Percentiles rank a stretch among this genome's conserved stretches.
Conservation (phyloP, 2,888 invertebrate genomes). For the Eutolmus rufibarbis region DNA sequence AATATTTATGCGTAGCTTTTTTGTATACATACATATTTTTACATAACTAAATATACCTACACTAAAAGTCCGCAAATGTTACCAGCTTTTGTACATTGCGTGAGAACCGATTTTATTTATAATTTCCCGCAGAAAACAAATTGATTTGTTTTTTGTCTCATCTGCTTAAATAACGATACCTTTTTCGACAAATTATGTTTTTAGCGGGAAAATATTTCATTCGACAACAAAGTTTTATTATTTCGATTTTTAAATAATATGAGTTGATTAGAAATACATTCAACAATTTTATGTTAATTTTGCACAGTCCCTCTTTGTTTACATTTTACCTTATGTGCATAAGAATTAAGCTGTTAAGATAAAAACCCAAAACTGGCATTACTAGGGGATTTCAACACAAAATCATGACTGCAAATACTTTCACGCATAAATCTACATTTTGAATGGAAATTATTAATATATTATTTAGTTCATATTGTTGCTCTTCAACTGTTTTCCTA, state of each 20-base stretch:
- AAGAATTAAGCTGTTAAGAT: neutral
- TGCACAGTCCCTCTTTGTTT: neutral
- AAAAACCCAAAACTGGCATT: neutral
- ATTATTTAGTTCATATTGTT: neutral
- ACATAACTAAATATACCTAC: neutral
- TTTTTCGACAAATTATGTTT: neutral
- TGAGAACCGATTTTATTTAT: neutral
- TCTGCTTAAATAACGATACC: neutral
- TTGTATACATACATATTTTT: neutral
- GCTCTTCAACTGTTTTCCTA: neutral
- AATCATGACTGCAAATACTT: neutral
- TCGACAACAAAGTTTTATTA: neutral
- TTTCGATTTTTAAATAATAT: neutral
- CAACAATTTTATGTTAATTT: neutral
- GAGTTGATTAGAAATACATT: neutral
- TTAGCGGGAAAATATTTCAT: neutral
- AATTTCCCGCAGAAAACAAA: neutral
- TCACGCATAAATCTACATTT: constrained; percentile 6
- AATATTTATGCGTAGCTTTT: constrained; percentile 12
- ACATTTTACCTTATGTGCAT: neutral
- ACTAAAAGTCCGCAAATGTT: neutral
- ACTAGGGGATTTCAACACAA: constrained; percentile 23
- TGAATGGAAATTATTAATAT: neutral
- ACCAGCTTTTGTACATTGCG: constrained; percentile 16
- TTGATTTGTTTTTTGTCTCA: neutral